A percentile compares a stretch with the other conserved stretches of the same genome.
Conservation (phyloP, 2,113 vertebrate species). For the Cyprinodon brontotheroides region DNA sequence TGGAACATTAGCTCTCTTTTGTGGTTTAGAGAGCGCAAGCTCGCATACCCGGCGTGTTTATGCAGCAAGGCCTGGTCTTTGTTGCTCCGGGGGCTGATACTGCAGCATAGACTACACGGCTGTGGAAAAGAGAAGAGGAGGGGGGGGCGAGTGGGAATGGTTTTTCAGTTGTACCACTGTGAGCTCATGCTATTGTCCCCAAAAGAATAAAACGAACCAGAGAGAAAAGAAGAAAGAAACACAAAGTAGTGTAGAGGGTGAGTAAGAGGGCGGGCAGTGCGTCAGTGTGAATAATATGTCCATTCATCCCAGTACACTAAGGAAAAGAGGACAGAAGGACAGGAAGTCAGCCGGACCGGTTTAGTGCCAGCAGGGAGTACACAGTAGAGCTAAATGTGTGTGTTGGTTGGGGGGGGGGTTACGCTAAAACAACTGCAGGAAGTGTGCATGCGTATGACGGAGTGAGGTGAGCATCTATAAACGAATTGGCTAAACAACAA, state of each 20-base stretch:
- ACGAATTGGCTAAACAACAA: slow-evolving; percentile 26
- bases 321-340: slow-evolving; percentile 68
- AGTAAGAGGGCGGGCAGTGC: slow-evolving; percentile 40
- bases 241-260: slow-evolving; percentile 50
- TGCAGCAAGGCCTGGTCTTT: slow-evolving; percentile 59
- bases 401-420: slow-evolving; percentile 32
- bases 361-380: slow-evolving; percentile 59
- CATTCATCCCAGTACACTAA: slow-evolving; percentile 70
- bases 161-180: slow-evolving; percentile 69
- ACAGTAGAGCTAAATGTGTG: slow-evolving; percentile 24
- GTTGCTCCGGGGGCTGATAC: slow-evolving; percentile 71
- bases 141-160: slow-evolving; percentile 16
- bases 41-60: slow-evolving; percentile 36
- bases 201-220: slow-evolving; percentile 60
- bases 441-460: slow-evolving; percentile 31
- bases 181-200: slow-evolving; percentile 75
- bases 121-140: slow-evolving; percentile 27
- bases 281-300: slow-evolving; percentile 71
- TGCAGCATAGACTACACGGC: slow-evolving; percentile 59
- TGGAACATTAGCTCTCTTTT: slow-evolving; percentile 22
- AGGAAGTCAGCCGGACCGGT: slow-evolving; percentile 65
- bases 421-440: slow-evolving; percentile 76
- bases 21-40: slow-evolving; percentile 27
- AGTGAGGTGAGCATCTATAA: slow-evolving; percentile 31
- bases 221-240: slow-evolving; percentile 53